Evolutionary conservation across 2,113 vertebrate genomes (phyloP).

Genomic region (Axis porcinus): DNA sequence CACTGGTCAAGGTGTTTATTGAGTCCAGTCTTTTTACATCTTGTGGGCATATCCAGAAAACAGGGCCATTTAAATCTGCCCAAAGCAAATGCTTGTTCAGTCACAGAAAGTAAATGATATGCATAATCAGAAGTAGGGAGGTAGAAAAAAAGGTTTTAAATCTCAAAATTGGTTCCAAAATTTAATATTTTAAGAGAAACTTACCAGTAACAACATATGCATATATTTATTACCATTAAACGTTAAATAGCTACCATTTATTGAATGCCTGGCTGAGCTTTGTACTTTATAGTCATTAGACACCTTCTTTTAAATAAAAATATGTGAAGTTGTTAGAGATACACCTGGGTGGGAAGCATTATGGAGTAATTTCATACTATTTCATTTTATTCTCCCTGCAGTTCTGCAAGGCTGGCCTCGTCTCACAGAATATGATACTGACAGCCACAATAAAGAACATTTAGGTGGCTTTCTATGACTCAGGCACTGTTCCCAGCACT

Average conservation of each 20-base stretch:
- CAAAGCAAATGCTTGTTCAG: neutral
- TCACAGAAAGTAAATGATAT: neutral
- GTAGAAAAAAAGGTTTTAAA: neutral
- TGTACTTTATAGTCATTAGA: neutral
- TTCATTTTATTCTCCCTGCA: neutral
- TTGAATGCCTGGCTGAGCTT: neutral
- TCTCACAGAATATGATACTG: neutral
- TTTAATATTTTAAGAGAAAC: neutral
- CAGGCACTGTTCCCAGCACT: neutral
- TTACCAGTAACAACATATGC: neutral
- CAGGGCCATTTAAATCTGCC: neutral
- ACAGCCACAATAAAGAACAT: neutral
- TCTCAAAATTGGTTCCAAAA: constrained; percentile 13
- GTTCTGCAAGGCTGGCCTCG: neutral
- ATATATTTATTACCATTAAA: constrained; percentile 8
- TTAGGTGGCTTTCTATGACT: neutral
- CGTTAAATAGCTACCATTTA: neutral
- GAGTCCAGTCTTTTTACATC: neutral
- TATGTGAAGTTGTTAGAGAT: neutral
- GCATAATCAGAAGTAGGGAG: neutral
- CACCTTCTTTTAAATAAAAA: neutral
- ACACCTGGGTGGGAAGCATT: neutral
- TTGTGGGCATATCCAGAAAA: neutral
- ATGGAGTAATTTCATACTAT: neutral
- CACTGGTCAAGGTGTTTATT: neutral